Conservation (phyloP, 2,113 vertebrate genomes). For the Lamprotornis superbus region DNA sequence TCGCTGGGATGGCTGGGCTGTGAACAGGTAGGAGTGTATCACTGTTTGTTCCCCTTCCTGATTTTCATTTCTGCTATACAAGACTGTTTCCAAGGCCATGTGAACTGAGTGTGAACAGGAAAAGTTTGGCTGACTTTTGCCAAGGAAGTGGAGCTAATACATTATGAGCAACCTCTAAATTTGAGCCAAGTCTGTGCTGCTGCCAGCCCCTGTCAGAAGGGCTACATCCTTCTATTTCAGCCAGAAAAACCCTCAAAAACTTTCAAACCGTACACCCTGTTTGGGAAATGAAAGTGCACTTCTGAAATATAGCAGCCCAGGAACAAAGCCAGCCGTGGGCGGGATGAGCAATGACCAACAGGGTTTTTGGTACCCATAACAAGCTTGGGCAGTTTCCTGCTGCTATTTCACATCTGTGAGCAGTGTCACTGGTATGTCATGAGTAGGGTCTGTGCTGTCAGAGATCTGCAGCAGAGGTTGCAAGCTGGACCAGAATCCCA, state of each 20-base stretch:
- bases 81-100: neutral
- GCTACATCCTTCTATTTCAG: neutral
- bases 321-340: neutral
- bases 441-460: neutral
- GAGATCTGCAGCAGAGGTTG: neutral
- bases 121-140: neutral
- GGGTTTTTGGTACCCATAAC: neutral
- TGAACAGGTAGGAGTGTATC: neutral
- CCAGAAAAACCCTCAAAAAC: neutral
- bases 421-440: neutral
- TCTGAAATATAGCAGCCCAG: neutral
- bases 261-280: neutral
- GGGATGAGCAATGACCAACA: neutral
- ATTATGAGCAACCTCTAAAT: neutral
- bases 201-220: neutral
- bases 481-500: neutral
- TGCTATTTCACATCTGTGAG: neutral
- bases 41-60: neutral
- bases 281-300: neutral
- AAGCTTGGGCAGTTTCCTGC: neutral
- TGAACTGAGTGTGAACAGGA: neutral
- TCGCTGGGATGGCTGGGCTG: fast-evolving
- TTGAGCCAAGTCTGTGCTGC: neutral
- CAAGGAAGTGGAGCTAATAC: neutral
- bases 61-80: neutral